Base-by-base conservation (phyloP, 1,140 invertebrate genomes). In the Rhizoglyphus robini region DNA sequence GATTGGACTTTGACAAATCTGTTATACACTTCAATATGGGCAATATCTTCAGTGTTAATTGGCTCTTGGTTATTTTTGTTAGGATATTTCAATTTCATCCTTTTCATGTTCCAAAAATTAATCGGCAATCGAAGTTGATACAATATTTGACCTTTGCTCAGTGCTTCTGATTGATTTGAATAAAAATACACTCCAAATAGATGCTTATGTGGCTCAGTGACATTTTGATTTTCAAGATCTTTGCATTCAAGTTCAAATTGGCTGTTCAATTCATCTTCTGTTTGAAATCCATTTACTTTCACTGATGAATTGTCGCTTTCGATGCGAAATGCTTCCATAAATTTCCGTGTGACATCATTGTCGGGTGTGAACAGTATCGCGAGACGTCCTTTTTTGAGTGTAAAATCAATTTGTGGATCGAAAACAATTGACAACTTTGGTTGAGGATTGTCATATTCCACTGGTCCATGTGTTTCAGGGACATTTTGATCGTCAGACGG, bases 281-380 rank as follows among this genome's bases (percentile, higher is more conserved):
- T 64, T n/a, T n/a, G n/a, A n/a, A n/a, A n/a, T n/a, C n/a, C n/a
- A n/a, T n/a, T n/a, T n/a, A n/a, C n/a, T n/a, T n/a, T n/a, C n/a
- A n/a, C n/a, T n/a, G n/a, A n/a, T n/a, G n/a, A n/a, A n/a, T n/a
- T n/a, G n/a, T 47, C 5, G 51, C 25, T n/a, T 30, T 41, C 41
- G n/a, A n/a, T 64, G 46, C 13, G 5, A 36, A 11, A 64, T 15
- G 13, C 63, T 49, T 11, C 11, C 63, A 64, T 64, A 27, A 64
- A 25, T 25, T 64, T 64, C 29, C 48, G 18, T 13, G 63, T 64
- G 27, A 64, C 48, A 23, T 64, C 63, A 38, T 64, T 64, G 8
- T 36, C 63, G 25, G 63, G 63, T 32, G 64, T 65, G 31, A 62
- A 65, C 29, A 59, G 31, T 36, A 60, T n/a, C n/a, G n/a, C n/a